Evolutionary conservation across 1,140 invertebrate genomes (phyloP), one percentile per base, ranked within the genome.

Genomic region (Phthorimaea operculella): DNA sequence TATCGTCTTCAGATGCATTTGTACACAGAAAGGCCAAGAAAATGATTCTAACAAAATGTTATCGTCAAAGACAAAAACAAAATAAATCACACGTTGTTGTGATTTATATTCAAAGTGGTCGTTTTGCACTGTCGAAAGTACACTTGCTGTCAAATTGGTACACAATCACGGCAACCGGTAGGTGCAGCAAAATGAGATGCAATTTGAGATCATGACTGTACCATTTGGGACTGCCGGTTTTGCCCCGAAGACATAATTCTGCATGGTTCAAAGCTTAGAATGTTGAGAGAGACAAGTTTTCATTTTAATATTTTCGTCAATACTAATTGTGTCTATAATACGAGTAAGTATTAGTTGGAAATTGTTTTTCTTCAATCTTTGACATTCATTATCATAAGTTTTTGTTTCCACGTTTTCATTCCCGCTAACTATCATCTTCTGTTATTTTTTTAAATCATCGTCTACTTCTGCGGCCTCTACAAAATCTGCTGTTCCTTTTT

Each of bases 121-220:
- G 9, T 47, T 47, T 47, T 47, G 44, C 44, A 47, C 44, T 47
- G 44, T 47, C 44, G 44, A 47, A 47, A 47, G 44, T 47, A 47
- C 56, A 54, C 55, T 64, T 66, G 59, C 70, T 70, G 69, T 72
- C 66, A 72, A 71, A 75, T 47, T 74, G 71, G 69, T 73, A 73
- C 68, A 74, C 73, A 79, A 76, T 79, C 74, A 74, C 56, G 64
- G 68, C 70, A 70, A 72, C 64, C 68, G 70, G 63, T 72, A 64
- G 66, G 64, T 67, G 66, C 64, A 52, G 64, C 67, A 64, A 75
- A 79, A 79, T 82, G 74, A 76, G 72, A 66, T 73, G 70, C 71
- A 80, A 83, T 83, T 80, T 83, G 57, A 62, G 70, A 62, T 71
- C 74, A 78, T 72, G 76, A 74, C 69, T 79, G 71, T 74, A 72